These are phyloP conservation scores for Xylota segnis DNA, from an alignment of 2,888 invertebrate genomes.

Conservation along the genomic window DNA sequence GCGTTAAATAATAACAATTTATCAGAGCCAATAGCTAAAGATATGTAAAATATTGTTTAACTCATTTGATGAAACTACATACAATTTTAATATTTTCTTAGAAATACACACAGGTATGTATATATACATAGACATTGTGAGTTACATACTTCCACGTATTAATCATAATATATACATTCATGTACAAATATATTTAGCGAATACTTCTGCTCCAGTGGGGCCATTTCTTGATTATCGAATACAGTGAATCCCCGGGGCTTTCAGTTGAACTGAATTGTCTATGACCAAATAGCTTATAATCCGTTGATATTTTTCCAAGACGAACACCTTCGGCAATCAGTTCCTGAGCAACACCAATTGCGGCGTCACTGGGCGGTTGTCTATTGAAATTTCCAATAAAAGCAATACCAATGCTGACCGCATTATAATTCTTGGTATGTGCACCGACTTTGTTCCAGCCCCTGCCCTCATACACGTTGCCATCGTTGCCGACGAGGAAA, in stretches of 20 bases:
- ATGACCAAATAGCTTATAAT: conserved; percentile 89
- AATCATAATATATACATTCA: too few relatives aligned
- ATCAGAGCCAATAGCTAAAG: too few relatives aligned
- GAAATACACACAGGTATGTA: background rate
- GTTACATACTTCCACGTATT: background rate
- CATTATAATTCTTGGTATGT: conserved; percentile 88
- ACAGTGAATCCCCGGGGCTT: conserved; percentile 89
- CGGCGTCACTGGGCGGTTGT: conserved; percentile 85
- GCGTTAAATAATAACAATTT: too few relatives aligned
- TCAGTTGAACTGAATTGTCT: conserved; percentile 88
- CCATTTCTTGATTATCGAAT: conserved; percentile 88
- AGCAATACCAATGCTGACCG: conserved; percentile 88
- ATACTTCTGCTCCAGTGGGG: conserved; percentile 85
- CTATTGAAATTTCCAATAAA: conserved; percentile 89
- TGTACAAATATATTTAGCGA: conserved; percentile 2
- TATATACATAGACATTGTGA: background rate
- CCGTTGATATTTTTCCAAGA: conserved; percentile 86
- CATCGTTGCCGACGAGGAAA: conserved; percentile 91
- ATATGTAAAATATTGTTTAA: background rate
- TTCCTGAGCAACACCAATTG: conserved; percentile 86
- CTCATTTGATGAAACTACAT: background rate
- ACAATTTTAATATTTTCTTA: background rate
- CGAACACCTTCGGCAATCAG: conserved; percentile 87
- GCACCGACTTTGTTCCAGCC: conserved; percentile 88
- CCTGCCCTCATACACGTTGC: conserved; percentile 89